Base-by-base conservation (phyloP, 1,140 invertebrate genomes). In the Portunus trituberculatus region DNA sequence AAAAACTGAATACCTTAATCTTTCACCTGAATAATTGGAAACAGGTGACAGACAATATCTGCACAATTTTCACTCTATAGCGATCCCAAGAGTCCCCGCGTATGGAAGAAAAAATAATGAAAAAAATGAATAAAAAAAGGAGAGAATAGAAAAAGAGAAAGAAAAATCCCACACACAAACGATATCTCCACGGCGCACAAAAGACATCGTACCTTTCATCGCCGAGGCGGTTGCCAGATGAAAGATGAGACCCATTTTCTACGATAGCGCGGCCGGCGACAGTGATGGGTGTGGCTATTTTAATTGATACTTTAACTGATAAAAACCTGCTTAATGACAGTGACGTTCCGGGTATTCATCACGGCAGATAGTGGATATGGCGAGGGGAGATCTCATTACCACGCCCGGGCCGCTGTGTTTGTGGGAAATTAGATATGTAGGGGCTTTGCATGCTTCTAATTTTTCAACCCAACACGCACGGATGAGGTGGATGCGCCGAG, bases 281-380 rank as follows among this genome's bases (percentile, higher is more conserved):
- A 92, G 28, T 83, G 91, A 92, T 92, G 67, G 91, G 59, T 92
- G 91, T 45, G 31, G 59, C 91, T n/a, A 45, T 76, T 92, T 92
- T 92, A 92, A 92, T 92, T 92, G 91, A 92, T 92, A 92, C 91
- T 92, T 92, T 92, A 92, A 92, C 91, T 92, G 91, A 92, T 92
- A 92, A 92, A 92, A 92, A 92, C 59, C 29, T 45, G 67, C 59
- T 32, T 92, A 92, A 92, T 92, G 91, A 92, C 91, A 83, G 32
- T 45, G 59, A 92, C 91, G 91, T 59, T 29, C 28, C 59, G 91
- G 28, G 32, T 83, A 92, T 92, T 31, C 91, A 92, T 92, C 76
- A 92, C 29, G 29, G 32, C 29, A 92, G 91, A 92, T 92, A 92
- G 91, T 20, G 48, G 91, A 92, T 25, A 83, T 12, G 59, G 91